Evolutionary conservation across 2,113 vertebrate species (phyloP).

Genomic region (Sceloporus undulatus): DNA sequence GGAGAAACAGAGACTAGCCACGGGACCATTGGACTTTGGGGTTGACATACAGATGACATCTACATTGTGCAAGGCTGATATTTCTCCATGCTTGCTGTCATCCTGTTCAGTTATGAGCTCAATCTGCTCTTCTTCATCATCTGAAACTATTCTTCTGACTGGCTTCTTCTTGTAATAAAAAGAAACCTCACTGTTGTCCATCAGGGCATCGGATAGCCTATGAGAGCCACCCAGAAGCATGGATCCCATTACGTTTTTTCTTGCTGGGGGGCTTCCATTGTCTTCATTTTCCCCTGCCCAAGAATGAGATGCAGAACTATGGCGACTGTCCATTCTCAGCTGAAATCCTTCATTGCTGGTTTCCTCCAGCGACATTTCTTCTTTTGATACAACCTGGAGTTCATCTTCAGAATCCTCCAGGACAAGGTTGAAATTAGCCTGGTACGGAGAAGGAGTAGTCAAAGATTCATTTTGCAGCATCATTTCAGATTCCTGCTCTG

Average conservation of each 20-base stretch:
- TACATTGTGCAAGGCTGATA: background rate
- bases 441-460: background rate
- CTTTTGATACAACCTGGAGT: background rate
- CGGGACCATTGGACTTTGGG: background rate
- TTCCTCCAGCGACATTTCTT: background rate
- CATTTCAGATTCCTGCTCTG: background rate
- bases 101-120: background rate
- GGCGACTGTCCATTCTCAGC: background rate
- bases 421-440: background rate
- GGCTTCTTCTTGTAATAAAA: background rate
- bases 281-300: background rate
- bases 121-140: constrained; percentile 1
- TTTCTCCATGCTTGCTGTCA: background rate
- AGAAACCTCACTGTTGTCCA: background rate
- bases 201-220: background rate
- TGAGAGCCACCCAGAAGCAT: background rate
- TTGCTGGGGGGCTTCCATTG: background rate
- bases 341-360: background rate
- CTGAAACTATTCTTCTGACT: background rate
- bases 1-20: background rate
- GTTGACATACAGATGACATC: background rate
- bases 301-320: background rate
- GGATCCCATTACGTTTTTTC: background rate
- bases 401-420: background rate
- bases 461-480: background rate